Evolutionary conservation across 1,140 invertebrate species (phyloP).

Genomic region (Eumaeus atala): DNA sequence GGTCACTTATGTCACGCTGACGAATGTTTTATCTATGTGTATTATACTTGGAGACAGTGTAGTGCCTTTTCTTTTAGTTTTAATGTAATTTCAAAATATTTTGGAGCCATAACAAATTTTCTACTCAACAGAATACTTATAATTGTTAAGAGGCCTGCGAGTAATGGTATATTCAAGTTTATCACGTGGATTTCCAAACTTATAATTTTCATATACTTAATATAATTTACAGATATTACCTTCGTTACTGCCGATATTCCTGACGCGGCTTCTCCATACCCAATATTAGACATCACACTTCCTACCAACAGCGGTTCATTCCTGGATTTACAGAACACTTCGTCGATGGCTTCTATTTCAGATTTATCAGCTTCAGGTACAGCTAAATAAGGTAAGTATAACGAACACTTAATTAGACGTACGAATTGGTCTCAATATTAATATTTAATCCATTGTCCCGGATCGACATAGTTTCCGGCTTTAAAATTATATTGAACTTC

Average conservation of each 20-base stretch:
- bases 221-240: constrained; percentile 29
- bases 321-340: constrained; percentile 59
- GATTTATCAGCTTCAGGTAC: constrained; percentile 55
- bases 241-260: constrained; percentile 77
- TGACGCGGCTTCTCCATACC: constrained; percentile 80
- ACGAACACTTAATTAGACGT: neutral
- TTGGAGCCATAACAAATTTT: too few relatives aligned
- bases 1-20: too few relatives aligned
- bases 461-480: neutral
- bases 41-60: too few relatives aligned
- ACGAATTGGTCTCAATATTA: neutral
- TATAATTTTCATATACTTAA: neutral
- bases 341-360: constrained; percentile 45
- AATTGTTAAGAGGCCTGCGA: too few relatives aligned
- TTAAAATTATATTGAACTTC: neutral
- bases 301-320: constrained; percentile 78
- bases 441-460: too few relatives aligned
- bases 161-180: too few relatives aligned
- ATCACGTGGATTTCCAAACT: neutral
- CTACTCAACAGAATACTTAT: too few relatives aligned
- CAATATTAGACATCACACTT: constrained; percentile 84
- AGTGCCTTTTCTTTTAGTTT: too few relatives aligned
- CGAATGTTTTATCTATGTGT: too few relatives aligned
- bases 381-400: constrained; percentile 55
- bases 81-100: too few relatives aligned